Conservation (phyloP, 2,888 invertebrate genomes). For the Villa cingulata region DNA sequence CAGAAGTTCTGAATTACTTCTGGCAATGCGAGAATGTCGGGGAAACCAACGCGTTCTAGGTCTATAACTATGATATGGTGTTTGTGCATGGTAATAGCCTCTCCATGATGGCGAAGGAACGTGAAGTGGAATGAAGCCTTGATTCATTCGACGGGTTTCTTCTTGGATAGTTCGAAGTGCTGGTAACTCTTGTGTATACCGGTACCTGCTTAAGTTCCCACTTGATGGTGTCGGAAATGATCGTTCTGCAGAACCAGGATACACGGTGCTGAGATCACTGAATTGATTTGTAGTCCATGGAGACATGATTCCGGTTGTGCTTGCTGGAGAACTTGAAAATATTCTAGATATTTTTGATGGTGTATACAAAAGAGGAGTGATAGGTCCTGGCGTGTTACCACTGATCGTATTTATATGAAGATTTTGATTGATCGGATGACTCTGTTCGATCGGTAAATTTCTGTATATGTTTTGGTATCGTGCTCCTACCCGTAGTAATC, state of each 20-base stretch:
- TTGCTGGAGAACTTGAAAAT: conserved; percentile 53
- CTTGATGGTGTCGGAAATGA: conserved; percentile 66
- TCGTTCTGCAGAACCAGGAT: conserved; percentile 64
- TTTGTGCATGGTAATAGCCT: conserved; percentile 31
- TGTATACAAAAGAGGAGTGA: conserved; percentile 30
- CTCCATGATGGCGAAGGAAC: conserved; percentile 46
- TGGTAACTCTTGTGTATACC: conserved; percentile 55
- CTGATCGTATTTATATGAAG: conserved; percentile 33
- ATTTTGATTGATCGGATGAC: conserved; percentile 28
- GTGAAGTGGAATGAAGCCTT: conserved; percentile 47
- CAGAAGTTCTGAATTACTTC: conserved; percentile 51
- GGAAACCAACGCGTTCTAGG: conserved; percentile 52
- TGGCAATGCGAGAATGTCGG: conserved; percentile 49
- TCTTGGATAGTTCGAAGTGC: conserved; percentile 57
- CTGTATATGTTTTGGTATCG: conserved; percentile 30
- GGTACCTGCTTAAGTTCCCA: conserved; percentile 35
- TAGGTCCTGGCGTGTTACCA: conserved; percentile 17
- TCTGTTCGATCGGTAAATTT: conserved; percentile 20
- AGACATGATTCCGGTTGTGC: conserved; percentile 42
- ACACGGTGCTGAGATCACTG: conserved; percentile 77
- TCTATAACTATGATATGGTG: conserved; percentile 36
- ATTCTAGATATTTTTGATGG: conserved; percentile 40
- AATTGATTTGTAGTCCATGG: conserved; percentile 56
- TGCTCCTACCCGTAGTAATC: conserved; percentile 26
- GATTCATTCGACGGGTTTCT: conserved; percentile 43